Percentiles rank a stretch among this genome's conserved stretches.
These are phyloP conservation scores for Drosophila auraria DNA, from an alignment of 1,140 invertebrate genomes.

Conservation along the genomic window DNA sequence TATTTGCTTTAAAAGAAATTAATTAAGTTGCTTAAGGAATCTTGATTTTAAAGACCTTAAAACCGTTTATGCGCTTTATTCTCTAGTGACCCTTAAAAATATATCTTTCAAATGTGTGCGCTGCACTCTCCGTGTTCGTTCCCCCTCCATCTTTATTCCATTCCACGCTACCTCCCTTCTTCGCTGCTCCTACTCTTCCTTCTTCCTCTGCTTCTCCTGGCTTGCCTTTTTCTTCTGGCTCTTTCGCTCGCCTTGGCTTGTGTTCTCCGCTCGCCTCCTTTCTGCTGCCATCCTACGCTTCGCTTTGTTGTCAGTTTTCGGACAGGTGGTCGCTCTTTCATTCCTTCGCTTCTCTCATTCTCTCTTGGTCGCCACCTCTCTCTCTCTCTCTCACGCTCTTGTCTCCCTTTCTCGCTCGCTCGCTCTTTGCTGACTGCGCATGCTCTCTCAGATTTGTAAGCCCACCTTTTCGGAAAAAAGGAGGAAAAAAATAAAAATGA, in stretches of 20 bases:
- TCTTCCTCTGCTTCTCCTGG: conserved; percentile 25
- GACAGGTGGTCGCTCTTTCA: conserved; percentile 68
- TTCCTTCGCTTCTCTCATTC: conserved; percentile 5
- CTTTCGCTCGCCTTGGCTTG: conserved; percentile 19
- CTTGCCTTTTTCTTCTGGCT: conserved; percentile 10
- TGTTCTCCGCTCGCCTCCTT: conserved; percentile 24
- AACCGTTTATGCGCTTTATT: background rate
- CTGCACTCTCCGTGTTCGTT: background rate
- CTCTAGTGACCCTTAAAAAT: background rate
- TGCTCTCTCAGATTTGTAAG: conserved; percentile 45
- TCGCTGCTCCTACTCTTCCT: conserved; percentile 21
- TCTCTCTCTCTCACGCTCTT: background rate
- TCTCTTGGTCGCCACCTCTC: conserved; percentile 7
- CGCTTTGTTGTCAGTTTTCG: conserved; percentile 49
- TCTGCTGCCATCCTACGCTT: conserved; percentile 44
- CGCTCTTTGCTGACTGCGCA: conserved; percentile 36
- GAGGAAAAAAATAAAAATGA: conserved; percentile 4
- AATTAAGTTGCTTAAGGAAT: background rate
- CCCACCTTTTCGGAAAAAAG: conserved; percentile 25
- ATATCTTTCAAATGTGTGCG: conserved; percentile 12
- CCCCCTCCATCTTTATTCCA: conserved; percentile 14
- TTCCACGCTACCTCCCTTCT: conserved; percentile 1
- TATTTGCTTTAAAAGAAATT: background rate
- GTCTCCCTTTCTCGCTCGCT: background rate
- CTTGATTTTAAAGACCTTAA: background rate